A percentile compares a stretch with the other conserved stretches of the same genome.
Evolutionary conservation across 2,888 invertebrate species (phyloP).

Genomic region (Chymomyza fuscimana): DNA sequence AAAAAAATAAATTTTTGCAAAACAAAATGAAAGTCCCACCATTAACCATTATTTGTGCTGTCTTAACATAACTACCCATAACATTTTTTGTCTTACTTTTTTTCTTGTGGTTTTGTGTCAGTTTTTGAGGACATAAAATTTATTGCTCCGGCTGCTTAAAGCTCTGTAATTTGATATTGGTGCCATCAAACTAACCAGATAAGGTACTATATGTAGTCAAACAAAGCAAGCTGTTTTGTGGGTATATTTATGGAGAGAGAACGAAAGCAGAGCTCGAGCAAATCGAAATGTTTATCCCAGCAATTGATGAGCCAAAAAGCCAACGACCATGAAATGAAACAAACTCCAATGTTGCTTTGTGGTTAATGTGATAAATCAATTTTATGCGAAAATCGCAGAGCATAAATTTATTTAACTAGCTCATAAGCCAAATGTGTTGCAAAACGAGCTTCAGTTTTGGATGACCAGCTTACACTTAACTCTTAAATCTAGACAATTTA

Average conservation of each 20-base stretch:
- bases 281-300: background rate
- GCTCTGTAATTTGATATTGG: background rate
- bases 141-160: background rate
- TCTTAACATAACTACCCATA: slow-evolving; percentile 35
- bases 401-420: slow-evolving; percentile 76
- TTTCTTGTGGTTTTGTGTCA: background rate
- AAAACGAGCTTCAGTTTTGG: background rate
- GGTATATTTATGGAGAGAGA: background rate
- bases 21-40: slow-evolving; percentile 13
- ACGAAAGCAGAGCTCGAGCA: background rate
- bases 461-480: background rate
- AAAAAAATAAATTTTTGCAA: slow-evolving; percentile 52
- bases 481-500: background rate
- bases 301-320: slow-evolving; percentile 74
- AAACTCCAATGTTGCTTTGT: slow-evolving; percentile 50
- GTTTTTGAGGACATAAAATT: background rate
- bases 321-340: slow-evolving; percentile 73
- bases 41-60: slow-evolving; percentile 67
- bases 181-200: background rate
- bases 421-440: slow-evolving; percentile 60
- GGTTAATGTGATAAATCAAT: slow-evolving; percentile 76
- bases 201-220: background rate
- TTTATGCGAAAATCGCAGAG: slow-evolving; percentile 75
- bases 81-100: slow-evolving; percentile 37
- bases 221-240: background rate